Evolutionary conservation across 2,888 invertebrate genomes (phyloP).

Genomic region (Andrena praecox): DNA sequence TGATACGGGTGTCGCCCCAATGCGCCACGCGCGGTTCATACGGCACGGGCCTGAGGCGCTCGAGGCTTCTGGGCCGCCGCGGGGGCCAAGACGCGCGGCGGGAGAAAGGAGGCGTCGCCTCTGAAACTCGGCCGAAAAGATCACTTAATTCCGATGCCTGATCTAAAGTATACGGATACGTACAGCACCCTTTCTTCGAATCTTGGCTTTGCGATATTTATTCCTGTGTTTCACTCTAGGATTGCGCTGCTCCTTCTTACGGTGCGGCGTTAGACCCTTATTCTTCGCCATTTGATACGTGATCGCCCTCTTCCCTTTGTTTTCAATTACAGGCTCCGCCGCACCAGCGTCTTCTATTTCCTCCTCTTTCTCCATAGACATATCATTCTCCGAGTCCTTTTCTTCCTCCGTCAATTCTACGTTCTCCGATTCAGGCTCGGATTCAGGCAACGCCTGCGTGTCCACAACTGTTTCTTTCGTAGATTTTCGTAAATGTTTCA

Average conservation of each 20-base stretch:
- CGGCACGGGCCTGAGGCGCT: no score
- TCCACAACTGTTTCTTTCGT: not conserved
- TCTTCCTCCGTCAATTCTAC: constrained; percentile 18
- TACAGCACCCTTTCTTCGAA: constrained; percentile 97
- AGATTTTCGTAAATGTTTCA: constrained; percentile 19
- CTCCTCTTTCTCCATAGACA: constrained; percentile 49
- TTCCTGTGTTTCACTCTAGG: constrained; percentile 97
- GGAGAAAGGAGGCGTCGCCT: no score
- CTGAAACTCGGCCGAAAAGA: no score
- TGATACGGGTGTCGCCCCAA: no score
- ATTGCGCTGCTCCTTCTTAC: constrained; percentile 97
- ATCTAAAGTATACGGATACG: constrained; percentile 62
- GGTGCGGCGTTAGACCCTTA: constrained; percentile 95
- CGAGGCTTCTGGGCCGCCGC: no score
- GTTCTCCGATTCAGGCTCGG: constrained; percentile 9
- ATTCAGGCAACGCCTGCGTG: constrained; percentile 9
- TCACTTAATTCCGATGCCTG: no score
- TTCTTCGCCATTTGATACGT: constrained; percentile 98
- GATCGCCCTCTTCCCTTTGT: constrained; percentile 90
- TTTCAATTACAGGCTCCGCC: constrained; percentile 59
- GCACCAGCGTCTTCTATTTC: constrained; percentile 67
- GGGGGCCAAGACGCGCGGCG: no score
- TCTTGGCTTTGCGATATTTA: constrained; percentile 96
- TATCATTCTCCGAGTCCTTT: constrained; percentile 10
- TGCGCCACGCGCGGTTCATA: no score